Conservation (phyloP, 2,888 invertebrate genomes). For the Eristalis arbustorum region DNA sequence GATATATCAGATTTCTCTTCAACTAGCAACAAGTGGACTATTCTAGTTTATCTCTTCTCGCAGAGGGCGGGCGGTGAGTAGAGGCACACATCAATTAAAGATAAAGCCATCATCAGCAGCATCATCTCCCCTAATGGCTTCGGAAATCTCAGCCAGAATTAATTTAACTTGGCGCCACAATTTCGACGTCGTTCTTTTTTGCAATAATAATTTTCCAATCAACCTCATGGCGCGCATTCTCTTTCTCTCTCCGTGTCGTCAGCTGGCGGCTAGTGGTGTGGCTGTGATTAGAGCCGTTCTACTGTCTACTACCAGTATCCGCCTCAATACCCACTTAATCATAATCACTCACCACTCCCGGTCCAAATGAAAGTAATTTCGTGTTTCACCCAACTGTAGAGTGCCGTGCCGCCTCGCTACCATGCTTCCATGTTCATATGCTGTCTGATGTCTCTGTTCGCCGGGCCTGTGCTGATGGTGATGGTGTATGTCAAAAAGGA, state of each 20-base stretch:
- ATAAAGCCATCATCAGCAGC: conserved; percentile 36
- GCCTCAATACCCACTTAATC: conserved; percentile 22
- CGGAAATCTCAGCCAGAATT: neutral
- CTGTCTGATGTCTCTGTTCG: neutral
- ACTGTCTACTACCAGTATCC: conserved; percentile 2
- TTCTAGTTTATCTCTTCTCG: neutral
- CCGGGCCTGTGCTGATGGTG: neutral
- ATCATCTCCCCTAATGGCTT: neutral
- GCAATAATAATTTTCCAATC: conserved; percentile 36
- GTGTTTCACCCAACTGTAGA: neutral
- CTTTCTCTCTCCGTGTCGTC: neutral
- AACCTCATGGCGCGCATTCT: conserved; percentile 1
- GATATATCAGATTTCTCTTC: neutral
- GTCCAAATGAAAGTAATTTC: conserved; percentile 44
- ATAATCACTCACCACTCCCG: conserved; percentile 31
- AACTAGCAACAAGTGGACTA: neutral
- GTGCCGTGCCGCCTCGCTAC: neutral
- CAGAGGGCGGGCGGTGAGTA: neutral
- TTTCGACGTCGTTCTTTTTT: neutral
- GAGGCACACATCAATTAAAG: conserved; percentile 1
- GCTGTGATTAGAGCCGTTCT: conserved; percentile 11
- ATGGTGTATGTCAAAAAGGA: conserved; percentile 15
- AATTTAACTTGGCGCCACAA: conserved; percentile 13
- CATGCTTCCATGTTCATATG: neutral
- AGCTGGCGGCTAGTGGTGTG: neutral